These are phyloP conservation scores for Netelia melanura DNA, from an alignment of 2,888 invertebrate species.

Conservation along the genomic window DNA sequence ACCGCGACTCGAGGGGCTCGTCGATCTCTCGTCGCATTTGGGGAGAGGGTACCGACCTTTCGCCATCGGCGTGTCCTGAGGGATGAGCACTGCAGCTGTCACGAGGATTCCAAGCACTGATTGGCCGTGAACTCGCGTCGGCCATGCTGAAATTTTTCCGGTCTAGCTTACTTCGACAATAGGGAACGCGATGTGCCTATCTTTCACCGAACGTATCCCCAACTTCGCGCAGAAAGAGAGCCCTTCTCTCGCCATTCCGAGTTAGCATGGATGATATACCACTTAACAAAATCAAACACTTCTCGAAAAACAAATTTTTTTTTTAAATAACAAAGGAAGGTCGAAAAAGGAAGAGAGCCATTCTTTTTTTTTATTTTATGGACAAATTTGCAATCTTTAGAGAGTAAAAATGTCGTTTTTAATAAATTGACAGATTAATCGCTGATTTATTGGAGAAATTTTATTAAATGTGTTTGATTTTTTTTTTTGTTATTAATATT, in stretches of 20 bases:
- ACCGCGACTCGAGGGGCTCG: conserved; percentile 69
- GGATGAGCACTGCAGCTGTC: conserved; percentile 83
- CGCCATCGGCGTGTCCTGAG: conserved; percentile 73
- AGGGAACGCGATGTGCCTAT: conserved; percentile 67
- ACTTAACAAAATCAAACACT: background rate
- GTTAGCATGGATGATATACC: background rate
- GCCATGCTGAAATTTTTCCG: conserved; percentile 84
- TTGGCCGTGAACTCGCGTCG: conserved; percentile 78
- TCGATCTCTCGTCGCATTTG: conserved; percentile 40
- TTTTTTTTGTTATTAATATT: no score
- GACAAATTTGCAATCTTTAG: no score
- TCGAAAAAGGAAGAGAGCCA: conserved; percentile 9
- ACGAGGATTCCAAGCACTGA: conserved; percentile 74
- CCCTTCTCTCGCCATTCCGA: background rate
- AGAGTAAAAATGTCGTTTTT: no score
- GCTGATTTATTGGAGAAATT: no score
- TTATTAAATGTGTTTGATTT: no score
- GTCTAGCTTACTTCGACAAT: conserved; percentile 82
- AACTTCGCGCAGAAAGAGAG: background rate
- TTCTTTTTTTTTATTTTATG: background rate
- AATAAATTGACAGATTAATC: no score
- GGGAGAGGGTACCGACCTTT: conserved; percentile 66
- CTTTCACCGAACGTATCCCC: conserved; percentile 28
- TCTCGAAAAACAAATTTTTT: background rate
- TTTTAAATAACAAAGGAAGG: background rate